Evolutionary conservation across 2,888 invertebrate genomes (phyloP).

Genomic region (Meloe dianella): DNA sequence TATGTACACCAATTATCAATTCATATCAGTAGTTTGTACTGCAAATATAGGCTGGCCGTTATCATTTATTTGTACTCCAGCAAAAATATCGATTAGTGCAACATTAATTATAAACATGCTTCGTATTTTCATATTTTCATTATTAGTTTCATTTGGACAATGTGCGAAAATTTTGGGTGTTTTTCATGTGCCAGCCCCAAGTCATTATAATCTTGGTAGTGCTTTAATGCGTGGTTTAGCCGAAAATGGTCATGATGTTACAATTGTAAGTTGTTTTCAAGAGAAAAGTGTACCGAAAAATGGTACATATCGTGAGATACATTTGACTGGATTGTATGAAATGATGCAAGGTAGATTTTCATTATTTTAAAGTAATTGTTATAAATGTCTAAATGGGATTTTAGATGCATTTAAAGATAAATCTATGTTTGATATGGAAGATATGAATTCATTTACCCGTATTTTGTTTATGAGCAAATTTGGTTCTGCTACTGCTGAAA

Average conservation of each 20-base stretch:
- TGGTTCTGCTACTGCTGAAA: constrained; percentile 21
- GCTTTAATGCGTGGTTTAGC: constrained; percentile 38
- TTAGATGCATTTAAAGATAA: not conserved
- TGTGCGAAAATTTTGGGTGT: constrained; percentile 35
- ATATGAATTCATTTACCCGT: not conserved
- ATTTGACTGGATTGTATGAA: constrained; percentile 24
- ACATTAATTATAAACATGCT: not conserved
- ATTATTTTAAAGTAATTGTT: too few species aligned
- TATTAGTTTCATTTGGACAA: not conserved
- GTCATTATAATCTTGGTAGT: constrained; percentile 39
- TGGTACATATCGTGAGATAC: constrained; percentile 31
- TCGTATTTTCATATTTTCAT: not conserved
- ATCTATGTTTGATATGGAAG: constrained; percentile 4
- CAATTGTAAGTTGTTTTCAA: constrained; percentile 35
- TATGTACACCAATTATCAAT: too few species aligned
- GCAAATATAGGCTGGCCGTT: too few species aligned
- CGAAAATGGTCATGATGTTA: constrained; percentile 43
- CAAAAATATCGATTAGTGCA: not conserved
- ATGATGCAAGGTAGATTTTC: not conserved
- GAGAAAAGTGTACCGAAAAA: constrained; percentile 39
- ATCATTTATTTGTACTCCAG: too few species aligned
- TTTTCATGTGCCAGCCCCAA: constrained; percentile 35
- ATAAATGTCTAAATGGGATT: too few species aligned
- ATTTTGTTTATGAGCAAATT: not conserved
- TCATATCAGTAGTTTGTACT: too few species aligned